Percentiles rank a stretch among this genome's conserved stretches.
Evolutionary conservation across 2,113 vertebrate species (phyloP).

Genomic region (Nothobranchius kuhntae): DNA sequence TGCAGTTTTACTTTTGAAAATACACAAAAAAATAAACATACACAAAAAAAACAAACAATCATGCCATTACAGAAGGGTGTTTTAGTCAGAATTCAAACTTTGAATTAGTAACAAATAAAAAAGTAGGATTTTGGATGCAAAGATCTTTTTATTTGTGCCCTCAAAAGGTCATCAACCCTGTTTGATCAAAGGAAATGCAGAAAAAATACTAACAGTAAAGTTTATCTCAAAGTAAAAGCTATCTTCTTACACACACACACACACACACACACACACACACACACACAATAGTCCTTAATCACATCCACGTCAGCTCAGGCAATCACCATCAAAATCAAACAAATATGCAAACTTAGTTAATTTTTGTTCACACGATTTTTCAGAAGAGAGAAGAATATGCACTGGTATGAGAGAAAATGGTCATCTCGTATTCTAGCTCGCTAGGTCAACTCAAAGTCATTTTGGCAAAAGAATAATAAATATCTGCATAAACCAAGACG

Average conservation of each 20-base stretch:
- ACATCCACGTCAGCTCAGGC: constrained; percentile 27
- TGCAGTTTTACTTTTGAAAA: too few relatives aligned
- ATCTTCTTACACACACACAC: not conserved
- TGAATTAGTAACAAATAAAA: not conserved
- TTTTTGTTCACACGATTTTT: not conserved
- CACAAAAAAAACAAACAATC: too few relatives aligned
- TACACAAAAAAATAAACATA: too few relatives aligned
- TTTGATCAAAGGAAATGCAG: constrained; percentile 27
- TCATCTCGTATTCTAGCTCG: not conserved
- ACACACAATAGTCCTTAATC: constrained; percentile 6
- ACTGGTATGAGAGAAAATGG: not conserved
- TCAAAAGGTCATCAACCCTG: constrained; percentile 18
- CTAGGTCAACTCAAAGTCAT: too few relatives aligned
- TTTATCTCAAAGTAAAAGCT: not conserved
- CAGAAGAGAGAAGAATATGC: constrained; percentile 16
- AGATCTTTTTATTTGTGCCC: constrained; percentile 45
- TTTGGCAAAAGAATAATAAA: too few relatives aligned
- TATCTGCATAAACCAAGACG: too few relatives aligned
- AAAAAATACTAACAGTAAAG: constrained; percentile 12
- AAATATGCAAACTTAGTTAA: constrained; percentile 12
- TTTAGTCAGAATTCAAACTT: too few relatives aligned
- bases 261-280: not conserved
- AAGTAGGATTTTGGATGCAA: constrained; percentile 13
- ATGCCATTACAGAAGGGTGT: too few relatives aligned
- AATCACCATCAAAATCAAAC: constrained; percentile 1